phyloP scores from a whole-genome alignment of 1,140 invertebrate species.

The Apis laboriosa region DNA sequence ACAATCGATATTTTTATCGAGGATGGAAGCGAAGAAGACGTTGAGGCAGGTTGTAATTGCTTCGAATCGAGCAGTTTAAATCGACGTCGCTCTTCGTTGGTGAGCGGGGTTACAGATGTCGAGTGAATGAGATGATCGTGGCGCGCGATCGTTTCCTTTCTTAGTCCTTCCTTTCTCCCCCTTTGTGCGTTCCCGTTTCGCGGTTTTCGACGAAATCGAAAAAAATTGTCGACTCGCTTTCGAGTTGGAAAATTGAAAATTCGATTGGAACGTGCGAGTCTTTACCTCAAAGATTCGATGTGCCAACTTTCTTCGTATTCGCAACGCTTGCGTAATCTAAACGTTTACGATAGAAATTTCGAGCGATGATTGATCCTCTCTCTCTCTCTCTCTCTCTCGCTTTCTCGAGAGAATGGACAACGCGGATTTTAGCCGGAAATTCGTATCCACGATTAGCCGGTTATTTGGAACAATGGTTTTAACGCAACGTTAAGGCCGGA shows the following conservation, averaged over 20 bases:
- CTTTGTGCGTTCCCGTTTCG: neutral
- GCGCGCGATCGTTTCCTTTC: conserved; percentile 60
- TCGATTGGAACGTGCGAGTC: neutral
- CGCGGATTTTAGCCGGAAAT: too few species aligned
- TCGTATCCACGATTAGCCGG: too few species aligned
- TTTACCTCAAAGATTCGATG: neutral
- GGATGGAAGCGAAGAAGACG: conserved; percentile 25
- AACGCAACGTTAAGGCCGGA: neutral
- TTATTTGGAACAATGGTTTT: conserved; percentile 7
- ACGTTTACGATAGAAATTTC: neutral
- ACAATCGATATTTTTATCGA: neutral
- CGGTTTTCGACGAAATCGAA: conserved; percentile 15
- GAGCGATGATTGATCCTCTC: neutral
- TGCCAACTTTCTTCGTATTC: neutral
- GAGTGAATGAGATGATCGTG: conserved; percentile 39
- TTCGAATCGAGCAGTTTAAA: conserved; percentile 26
- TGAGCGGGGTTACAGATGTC: conserved; percentile 34
- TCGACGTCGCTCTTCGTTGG: conserved; percentile 25
- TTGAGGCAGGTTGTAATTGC: conserved; percentile 54
- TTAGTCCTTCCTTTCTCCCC: conserved; percentile 51
- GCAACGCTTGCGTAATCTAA: neutral
- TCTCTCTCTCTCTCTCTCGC: too few species aligned
- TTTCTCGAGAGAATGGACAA: neutral
- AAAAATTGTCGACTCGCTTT: neutral
- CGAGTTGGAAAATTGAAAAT: too few species aligned